Base-by-base conservation (phyloP, 2,888 invertebrate species). In the Acronicta aceris region DNA sequence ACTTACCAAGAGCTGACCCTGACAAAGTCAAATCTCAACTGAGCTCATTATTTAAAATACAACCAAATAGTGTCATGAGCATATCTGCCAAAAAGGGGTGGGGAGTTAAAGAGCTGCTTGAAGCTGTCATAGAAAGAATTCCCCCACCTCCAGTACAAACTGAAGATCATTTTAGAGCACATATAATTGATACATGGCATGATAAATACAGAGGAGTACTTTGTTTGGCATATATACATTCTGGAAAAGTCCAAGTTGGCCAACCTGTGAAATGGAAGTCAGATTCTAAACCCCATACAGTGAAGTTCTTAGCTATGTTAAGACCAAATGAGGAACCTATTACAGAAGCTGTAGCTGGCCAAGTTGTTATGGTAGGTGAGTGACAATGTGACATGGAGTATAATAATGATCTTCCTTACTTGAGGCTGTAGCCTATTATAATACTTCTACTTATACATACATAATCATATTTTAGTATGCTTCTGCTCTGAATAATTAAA, bases 111-210 rank as follows among this genome's bases (percentile, higher is more conserved):
- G 95, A 96, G 56, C 95, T 99, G 17, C 85, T 99, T 56, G 95
- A 97, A 83, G 96, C 97, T 46, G 95, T 99, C 13, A 96, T 99
- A 45, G 95, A 97, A 70, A 95, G 95, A 84, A 96, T 99, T 80
- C 98, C 98, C 21, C 95, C 97, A 46, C 98, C 98, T 0, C 81
- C 88, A 36, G 96, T 96, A 0, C 85, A 95, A 67, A 89, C 96
- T 54, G 85, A 95, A 25, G 95, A 94, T 0, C 94, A 96, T 30
- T 96, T 99, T 62, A 96, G 96, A 86, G 98, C 98, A 0, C 92
- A 99, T 45, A 94, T 99, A 59, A 99, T 99, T 91, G 99, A 99
- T 85, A 98, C 98, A 58, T 98, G 98, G 97, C 99, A 97, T 90
- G 98, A 99, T 86, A 96, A 96, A 73, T 98, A 97, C 84, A 96